Conservation (phyloP, 2,797 vertebrate species). For the Falco naumanni region DNA sequence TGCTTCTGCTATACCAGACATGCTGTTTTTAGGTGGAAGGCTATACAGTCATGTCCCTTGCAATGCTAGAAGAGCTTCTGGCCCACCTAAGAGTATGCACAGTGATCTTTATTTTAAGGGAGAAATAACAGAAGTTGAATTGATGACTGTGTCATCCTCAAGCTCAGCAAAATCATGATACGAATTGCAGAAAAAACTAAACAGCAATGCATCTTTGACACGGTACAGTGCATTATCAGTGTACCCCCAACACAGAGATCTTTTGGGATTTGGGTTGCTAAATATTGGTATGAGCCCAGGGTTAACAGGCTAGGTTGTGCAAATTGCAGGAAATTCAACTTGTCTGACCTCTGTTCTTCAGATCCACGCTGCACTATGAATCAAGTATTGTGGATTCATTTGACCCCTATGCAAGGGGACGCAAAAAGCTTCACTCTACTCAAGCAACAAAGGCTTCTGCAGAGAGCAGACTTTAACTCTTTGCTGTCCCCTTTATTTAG, state of each 20-base stretch:
- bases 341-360: conserved; percentile 16
- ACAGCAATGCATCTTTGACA: neutral
- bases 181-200: neutral
- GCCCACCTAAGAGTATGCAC: neutral
- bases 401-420: neutral
- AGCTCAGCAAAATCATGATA: neutral
- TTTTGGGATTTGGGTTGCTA: neutral
- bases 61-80: neutral
- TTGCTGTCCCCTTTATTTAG: neutral
- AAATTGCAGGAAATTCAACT: conserved; percentile 5
- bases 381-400: neutral
- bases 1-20: neutral
- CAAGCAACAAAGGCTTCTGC: neutral
- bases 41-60: neutral
- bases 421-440: neutral
- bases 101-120: neutral
- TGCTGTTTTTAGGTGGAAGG: neutral
- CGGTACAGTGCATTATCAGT: neutral
- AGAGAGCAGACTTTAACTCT: conserved; percentile 9
- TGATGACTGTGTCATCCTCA: neutral
- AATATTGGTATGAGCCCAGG: neutral
- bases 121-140: neutral
- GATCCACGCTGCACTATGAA: neutral
- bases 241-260: neutral
- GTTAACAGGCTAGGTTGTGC: neutral